Percentiles rank a stretch among this genome's conserved stretches.
Evolutionary conservation across 2,113 vertebrate genomes (phyloP).

Genomic region (Gavialis gangeticus): DNA sequence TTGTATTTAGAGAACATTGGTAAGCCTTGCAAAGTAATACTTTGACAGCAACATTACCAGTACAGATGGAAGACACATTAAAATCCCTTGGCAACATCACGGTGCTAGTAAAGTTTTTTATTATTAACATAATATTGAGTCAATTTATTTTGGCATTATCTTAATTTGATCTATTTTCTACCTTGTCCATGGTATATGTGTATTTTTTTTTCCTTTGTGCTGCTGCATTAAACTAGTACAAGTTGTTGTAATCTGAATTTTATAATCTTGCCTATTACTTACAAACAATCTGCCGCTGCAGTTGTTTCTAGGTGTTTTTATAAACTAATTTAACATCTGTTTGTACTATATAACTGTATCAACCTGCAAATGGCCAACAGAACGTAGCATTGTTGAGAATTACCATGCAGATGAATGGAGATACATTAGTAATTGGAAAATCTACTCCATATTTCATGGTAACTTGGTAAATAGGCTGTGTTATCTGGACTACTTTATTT

Average conservation of each 20-base stretch:
- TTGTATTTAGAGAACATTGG: background rate
- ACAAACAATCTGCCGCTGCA: conserved; percentile 78
- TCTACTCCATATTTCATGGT: conserved; percentile 53
- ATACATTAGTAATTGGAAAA: conserved; percentile 75
- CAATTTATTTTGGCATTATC: conserved; percentile 77
- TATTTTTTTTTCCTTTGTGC: conserved; percentile 59
- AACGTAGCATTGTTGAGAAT: conserved; percentile 71
- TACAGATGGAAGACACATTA: conserved; percentile 9
- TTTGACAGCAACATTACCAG: background rate
- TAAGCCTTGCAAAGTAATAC: conserved; percentile 11
- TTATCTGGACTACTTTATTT: conserved; percentile 72
- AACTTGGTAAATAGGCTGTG: conserved; percentile 71
- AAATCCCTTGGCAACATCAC: conserved; percentile 29
- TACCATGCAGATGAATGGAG: conserved; percentile 70
- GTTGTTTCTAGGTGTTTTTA: conserved; percentile 80
- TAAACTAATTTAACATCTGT: conserved; percentile 82
- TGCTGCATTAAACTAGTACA: conserved; percentile 57
- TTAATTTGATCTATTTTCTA: conserved; percentile 77
- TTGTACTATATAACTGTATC: conserved; percentile 71
- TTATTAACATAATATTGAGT: conserved; percentile 74
- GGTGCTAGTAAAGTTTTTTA: conserved; percentile 38
- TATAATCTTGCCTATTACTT: conserved; percentile 80
- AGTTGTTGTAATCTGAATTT: conserved; percentile 78
- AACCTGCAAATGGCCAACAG: conserved; percentile 75
- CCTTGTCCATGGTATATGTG: conserved; percentile 66